Percentiles rank a stretch among this genome's conserved stretches.
Evolutionary conservation across 2,113 vertebrate species (phyloP).

Genomic region (Numida meleagris): DNA sequence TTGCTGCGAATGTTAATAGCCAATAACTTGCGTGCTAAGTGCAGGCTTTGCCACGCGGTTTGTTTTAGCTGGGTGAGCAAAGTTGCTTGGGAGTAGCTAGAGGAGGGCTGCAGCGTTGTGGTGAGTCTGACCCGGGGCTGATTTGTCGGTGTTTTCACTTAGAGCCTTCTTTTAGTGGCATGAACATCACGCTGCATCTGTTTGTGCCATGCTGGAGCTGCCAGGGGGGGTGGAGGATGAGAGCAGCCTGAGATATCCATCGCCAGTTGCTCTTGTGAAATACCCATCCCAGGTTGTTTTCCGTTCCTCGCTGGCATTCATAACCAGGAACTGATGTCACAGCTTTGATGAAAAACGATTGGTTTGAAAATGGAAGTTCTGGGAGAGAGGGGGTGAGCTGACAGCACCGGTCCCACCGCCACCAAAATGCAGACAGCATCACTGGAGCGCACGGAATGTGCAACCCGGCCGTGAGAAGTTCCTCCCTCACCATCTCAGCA

Average conservation of each 20-base stretch:
- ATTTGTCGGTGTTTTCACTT: background rate
- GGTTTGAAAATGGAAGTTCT: background rate
- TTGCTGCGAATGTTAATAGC: background rate
- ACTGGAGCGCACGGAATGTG: background rate
- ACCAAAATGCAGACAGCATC: rapidly evolving
- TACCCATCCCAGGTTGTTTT: background rate
- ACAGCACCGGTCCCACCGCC: rapidly evolving
- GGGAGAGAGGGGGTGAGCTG: background rate
- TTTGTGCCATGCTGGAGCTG: rapidly evolving
- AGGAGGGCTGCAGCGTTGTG: background rate
- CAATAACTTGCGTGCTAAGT: background rate
- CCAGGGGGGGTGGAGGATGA: background rate
- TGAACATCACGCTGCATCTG: background rate
- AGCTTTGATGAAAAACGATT: background rate
- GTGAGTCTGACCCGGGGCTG: background rate
- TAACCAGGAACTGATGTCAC: background rate
- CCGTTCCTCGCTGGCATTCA: too few species aligned
- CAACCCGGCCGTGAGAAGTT: background rate
- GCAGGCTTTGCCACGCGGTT: background rate
- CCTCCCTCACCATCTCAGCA: background rate
- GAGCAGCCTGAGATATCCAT: background rate
- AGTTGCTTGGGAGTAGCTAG: background rate
- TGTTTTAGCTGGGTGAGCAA: conserved; percentile 1
- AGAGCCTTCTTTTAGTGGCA: background rate
- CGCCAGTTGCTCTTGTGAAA: background rate